A percentile compares a stretch with the other conserved stretches of the same genome.
These are phyloP conservation scores for Cromileptes altivelis DNA, from an alignment of 2,113 vertebrate genomes.

Conservation along the genomic window DNA sequence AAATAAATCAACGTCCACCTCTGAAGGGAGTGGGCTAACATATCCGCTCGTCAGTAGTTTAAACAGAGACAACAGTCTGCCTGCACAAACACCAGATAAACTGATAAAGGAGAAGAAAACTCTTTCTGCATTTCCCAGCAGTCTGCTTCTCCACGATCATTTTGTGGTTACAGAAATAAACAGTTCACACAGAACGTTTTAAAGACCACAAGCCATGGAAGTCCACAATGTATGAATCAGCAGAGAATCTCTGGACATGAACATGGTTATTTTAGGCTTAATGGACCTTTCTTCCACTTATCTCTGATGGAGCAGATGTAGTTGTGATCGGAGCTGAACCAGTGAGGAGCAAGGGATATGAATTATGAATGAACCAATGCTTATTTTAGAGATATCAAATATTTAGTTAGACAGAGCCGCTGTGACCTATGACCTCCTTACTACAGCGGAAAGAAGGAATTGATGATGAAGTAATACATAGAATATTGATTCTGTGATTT, in stretches of 20 bases:
- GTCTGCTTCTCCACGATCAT: not conserved
- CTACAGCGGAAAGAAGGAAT: not conserved
- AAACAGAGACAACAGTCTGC: not conserved
- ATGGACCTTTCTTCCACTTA: not conserved
- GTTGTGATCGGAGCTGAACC: not conserved
- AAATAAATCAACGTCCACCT: slow-evolving; percentile 3
- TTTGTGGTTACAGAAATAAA: not conserved
- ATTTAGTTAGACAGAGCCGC: not conserved
- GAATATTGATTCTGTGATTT: not conserved
- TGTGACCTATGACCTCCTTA: not conserved
- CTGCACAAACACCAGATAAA: not conserved
- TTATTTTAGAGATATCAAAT: not conserved
- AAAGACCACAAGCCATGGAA: not conserved
- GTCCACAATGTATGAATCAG: too few species aligned
- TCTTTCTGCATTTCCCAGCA: not conserved
- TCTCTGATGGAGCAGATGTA: not conserved
- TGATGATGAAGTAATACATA: not conserved
- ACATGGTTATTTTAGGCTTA: not conserved
- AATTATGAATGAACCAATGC: not conserved
- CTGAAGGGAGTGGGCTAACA: not conserved
- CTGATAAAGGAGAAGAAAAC: not conserved
- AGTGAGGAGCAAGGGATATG: not conserved
- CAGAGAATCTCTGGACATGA: not conserved
- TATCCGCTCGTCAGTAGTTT: not conserved
- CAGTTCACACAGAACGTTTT: not conserved